Conservation (phyloP, 2,113 vertebrate genomes). For the Anthoscopus minutus region DNA sequence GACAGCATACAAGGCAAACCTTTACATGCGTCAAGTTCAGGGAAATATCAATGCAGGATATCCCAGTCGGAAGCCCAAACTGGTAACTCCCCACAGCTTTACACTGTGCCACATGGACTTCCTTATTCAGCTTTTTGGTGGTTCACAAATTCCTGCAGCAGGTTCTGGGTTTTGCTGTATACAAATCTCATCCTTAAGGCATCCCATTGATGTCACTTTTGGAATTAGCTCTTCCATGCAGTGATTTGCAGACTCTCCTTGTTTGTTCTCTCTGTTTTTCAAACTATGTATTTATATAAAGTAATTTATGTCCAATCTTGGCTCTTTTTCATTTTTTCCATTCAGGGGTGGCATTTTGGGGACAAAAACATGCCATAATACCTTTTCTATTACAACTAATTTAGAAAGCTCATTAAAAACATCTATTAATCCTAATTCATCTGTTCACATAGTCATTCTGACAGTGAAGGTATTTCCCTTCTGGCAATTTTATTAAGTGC, state of each 20-base stretch:
- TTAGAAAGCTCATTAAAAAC: constrained; percentile 17
- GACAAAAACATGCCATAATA: neutral
- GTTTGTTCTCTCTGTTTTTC: constrained; percentile 26
- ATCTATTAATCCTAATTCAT: constrained; percentile 33
- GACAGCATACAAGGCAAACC: neutral
- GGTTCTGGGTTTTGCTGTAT: neutral
- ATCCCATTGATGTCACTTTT: neutral
- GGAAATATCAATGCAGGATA: neutral
- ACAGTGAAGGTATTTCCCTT: constrained; percentile 41
- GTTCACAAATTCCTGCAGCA: neutral
- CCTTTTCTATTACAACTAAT: neutral
- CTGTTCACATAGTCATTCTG: constrained; percentile 17
- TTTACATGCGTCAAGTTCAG: neutral
- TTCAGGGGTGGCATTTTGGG: neutral
- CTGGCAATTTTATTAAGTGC: neutral
- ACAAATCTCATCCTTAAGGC: neutral
- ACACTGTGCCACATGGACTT: neutral
- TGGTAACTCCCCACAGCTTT: neutral
- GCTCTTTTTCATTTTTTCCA: neutral
- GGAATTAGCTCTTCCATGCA: constrained; percentile 26
- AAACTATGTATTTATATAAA: neutral
- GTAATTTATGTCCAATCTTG: neutral
- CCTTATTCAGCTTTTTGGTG: neutral
- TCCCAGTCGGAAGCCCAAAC: neutral
- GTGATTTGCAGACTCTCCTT: constrained; percentile 41